Evolutionary conservation across 2,888 invertebrate species (phyloP), one percentile per base, ranked within the genome.

Genomic region (Dysmachus trigonus): DNA sequence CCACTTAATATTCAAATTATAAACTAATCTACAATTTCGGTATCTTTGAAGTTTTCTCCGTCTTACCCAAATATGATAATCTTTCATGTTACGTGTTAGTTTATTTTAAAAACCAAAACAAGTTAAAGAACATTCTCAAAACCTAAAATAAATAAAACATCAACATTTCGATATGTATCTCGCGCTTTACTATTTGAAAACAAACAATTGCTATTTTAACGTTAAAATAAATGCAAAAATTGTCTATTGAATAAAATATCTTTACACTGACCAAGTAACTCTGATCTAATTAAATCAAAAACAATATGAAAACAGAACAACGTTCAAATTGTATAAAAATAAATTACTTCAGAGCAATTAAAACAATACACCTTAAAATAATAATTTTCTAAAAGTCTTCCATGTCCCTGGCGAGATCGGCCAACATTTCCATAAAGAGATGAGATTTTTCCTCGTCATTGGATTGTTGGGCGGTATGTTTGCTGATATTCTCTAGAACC

Each of bases 341-440:
- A 62, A 62, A 62, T 27, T 62, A 62, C 22, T 62, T 62, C 27
- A 22, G 13, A 22, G 27, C 22, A 0, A 18, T 8, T 22, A 27
- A 27, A 18, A 62, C 7, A n/a, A 13, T 15, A 41, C 13, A 13
- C 38, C 15, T 41, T 41, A 31, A 31, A 13, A 33, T 18, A 22
- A 33, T 71, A 18, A 31, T n/a, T 38, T 31, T 18, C 90, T 89
- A 90, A 89, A 90, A 90, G 71, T 89, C 88, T 87, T 92, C 92
- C 86, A 91, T 88, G 88, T 92, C 91, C 87, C 91, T 89, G 3
- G 92, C 90, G 15, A 92, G 89, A 89, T 92, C 92, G 2, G 91
- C 90, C 82, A 92, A 89, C 88, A 91, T 89, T 89, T 92, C 92
- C 91, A 92, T 91, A 85, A 92, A 91, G 73, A 92, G 89, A 87